Evolutionary conservation across 2,113 vertebrate genomes (phyloP).

Genomic region (Carassius gibelio): DNA sequence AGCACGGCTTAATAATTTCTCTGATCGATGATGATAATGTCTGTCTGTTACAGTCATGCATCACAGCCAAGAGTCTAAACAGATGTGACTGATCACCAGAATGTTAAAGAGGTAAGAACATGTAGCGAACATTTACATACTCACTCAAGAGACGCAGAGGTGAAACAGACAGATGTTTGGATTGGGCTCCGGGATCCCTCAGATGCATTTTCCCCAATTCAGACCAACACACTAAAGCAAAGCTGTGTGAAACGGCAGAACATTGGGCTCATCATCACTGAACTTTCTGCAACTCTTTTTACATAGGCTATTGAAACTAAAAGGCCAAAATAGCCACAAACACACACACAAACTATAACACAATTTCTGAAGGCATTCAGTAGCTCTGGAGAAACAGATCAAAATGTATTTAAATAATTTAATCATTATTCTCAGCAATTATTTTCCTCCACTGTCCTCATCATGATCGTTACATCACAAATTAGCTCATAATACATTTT

Average conservation of each 20-base stretch:
- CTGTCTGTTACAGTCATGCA: constrained; percentile 5
- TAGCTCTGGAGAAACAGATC: too few relatives aligned
- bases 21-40: constrained; percentile 12
- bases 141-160: not conserved
- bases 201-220: not conserved
- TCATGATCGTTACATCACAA: too few relatives aligned
- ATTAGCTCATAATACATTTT: too few relatives aligned
- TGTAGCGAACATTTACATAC: not conserved
- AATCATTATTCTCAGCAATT: too few relatives aligned
- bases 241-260: not conserved
- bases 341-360: too few relatives aligned
- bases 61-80: constrained; percentile 11
- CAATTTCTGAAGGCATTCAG: too few relatives aligned
- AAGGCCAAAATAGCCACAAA: too few relatives aligned
- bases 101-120: constrained; percentile 7
- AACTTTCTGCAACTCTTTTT: not conserved
- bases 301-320: not conserved
- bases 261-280: not conserved
- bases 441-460: too few relatives aligned
- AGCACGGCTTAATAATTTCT: not conserved
- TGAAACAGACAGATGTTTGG: constrained; percentile 15
- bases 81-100: constrained; percentile 4
- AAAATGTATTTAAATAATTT: too few relatives aligned
- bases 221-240: not conserved
- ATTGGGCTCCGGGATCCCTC: not conserved